phyloP scores from a whole-genome alignment of 2,888 invertebrate species.

The Diarsia mendica region DNA sequence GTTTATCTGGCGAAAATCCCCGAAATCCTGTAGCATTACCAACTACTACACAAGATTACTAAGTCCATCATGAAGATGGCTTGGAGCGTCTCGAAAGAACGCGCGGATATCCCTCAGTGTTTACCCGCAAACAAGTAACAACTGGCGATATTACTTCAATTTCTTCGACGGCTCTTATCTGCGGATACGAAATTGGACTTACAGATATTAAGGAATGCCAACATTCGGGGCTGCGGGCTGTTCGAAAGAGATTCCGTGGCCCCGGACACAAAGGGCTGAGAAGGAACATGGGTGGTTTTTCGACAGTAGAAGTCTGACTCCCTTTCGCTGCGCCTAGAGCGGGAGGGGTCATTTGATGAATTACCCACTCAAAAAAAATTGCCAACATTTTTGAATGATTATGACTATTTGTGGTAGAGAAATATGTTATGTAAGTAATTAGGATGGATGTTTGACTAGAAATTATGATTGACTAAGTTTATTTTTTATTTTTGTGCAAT shows the following conservation, averaged over 20 bases:
- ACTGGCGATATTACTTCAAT: slow-evolving; percentile 82
- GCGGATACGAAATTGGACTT: slow-evolving; percentile 67
- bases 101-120: slow-evolving; percentile 71
- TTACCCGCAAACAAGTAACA: slow-evolving; percentile 79
- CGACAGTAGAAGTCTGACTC: too few species aligned
- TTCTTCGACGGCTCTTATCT: slow-evolving; percentile 82
- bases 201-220: slow-evolving; percentile 51
- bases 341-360: too few species aligned
- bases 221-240: background rate
- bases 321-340: too few species aligned
- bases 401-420: too few species aligned
- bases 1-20: slow-evolving; percentile 66
- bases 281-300: too few species aligned
- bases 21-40: slow-evolving; percentile 66
- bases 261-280: too few species aligned
- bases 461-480: background rate
- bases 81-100: slow-evolving; percentile 65
- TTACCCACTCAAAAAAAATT: too few species aligned
- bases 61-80: slow-evolving; percentile 76
- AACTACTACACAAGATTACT: slow-evolving; percentile 74
- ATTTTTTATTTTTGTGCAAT: background rate
- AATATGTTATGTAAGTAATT: background rate
- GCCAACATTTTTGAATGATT: too few species aligned
- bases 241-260: too few species aligned
- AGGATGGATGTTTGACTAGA: background rate